Evolutionary conservation across 2,113 vertebrate species (phyloP), one percentile per base, ranked within the genome.

Genomic region (Uria lomvia): DNA sequence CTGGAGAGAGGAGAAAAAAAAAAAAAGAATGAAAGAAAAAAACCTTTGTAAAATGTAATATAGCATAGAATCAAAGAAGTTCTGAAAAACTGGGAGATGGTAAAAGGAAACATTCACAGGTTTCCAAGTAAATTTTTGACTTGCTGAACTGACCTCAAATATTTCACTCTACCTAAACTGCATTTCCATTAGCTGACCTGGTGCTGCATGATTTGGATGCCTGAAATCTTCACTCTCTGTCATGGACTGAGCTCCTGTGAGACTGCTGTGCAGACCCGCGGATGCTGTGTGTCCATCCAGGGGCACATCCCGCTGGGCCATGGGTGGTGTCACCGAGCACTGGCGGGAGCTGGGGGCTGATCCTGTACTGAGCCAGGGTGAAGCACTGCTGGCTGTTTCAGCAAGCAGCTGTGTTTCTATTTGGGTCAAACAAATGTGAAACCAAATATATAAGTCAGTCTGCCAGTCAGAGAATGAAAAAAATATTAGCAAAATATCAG

Each of bases 311-410:
- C 26, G 32, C 23, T 29, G 60, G 40, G 19, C 30, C 24, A 27
- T 0, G 9, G n/a, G 4, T 4, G 26, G 22, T 68, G 73, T 9
- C 78, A 47, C 36, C 0, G 0, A 65, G 71, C 21, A 22, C 22
- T 19, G 18, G 34, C 11, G 50, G 24, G 38, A 86, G n/a, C n/a
- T 8, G 8, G 24, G 30, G 8, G 9, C 66, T 71, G n/a, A 22
- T 29, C 27, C 29, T 53, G 45, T n/a, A 15, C 38, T 19, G 29
- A 20, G 13, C 18, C 15, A 20, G n/a, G 22, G 27, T 6, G 1
- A 53, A 30, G 30, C 1, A 3, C n/a, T 62, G 23, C 17, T 11
- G 56, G 58, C 58, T 40, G 24, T 58, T 81, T 52, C 45, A 53
- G 50, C 52, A 60, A 77, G 53, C 26, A 38, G 22, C 6, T 15